phyloP scores from a whole-genome alignment of 2,888 invertebrate genomes.

The Cordylochernes scorpioides region DNA sequence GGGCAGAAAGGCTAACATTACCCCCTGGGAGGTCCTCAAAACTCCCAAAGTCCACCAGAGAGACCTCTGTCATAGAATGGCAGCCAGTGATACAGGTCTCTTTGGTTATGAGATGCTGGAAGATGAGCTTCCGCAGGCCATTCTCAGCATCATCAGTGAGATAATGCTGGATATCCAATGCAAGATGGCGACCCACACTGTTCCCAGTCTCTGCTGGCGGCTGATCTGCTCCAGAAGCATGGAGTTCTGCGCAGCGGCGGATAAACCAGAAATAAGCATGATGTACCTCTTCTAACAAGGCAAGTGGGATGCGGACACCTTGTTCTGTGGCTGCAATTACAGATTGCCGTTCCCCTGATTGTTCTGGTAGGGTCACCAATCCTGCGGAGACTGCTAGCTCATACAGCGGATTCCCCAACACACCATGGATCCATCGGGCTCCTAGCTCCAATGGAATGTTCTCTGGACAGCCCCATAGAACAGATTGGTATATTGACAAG shows the following conservation, averaged over 20 bases:
- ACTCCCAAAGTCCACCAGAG: conserved; percentile 69
- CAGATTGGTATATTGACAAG: too few species aligned
- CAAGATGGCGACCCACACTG: conserved; percentile 71
- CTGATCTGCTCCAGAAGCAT: too few species aligned
- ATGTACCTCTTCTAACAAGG: conserved; percentile 52
- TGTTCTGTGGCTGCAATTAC: conserved; percentile 65
- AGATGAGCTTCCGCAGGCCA: conserved; percentile 47
- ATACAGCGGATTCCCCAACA: conserved; percentile 26
- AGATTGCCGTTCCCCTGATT: conserved; percentile 63
- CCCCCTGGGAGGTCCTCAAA: conserved; percentile 82
- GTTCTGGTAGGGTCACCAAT: conserved; percentile 41
- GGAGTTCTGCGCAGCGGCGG: conserved; percentile 66
- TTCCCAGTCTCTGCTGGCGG: conserved; percentile 52
- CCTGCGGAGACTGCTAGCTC: conserved; percentile 28
- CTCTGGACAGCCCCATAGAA: too few species aligned
- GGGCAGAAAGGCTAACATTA: conserved; percentile 52
- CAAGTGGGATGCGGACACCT: conserved; percentile 60
- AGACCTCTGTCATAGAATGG: conserved; percentile 65
- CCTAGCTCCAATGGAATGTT: too few species aligned
- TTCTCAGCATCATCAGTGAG: conserved; percentile 35
- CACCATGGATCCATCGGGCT: conserved; percentile 27
- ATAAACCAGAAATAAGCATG: conserved; percentile 73
- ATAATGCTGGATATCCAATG: conserved; percentile 39
- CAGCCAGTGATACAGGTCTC: conserved; percentile 85
- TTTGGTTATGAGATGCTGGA: conserved; percentile 62